Evolutionary conservation across 2,888 invertebrate genomes (phyloP).

Genomic region (Ormyrus pomaceus): DNA sequence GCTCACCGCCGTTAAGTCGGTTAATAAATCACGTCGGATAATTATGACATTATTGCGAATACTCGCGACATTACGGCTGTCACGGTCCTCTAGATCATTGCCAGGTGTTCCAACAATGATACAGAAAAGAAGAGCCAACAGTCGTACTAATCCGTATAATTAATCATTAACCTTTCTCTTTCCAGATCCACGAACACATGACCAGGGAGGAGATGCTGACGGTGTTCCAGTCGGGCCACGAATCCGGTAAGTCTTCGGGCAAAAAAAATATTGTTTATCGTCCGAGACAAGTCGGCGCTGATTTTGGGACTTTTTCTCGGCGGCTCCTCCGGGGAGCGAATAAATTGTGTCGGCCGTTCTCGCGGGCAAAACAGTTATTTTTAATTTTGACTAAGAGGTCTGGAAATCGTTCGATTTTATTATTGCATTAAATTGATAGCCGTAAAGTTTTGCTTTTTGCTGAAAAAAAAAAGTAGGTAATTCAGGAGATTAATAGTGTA

Average conservation of each 20-base stretch:
- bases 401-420: background rate
- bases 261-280: slow-evolving; percentile 43
- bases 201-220: slow-evolving; percentile 87
- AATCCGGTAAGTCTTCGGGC: slow-evolving; percentile 78
- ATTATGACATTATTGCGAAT: slow-evolving; percentile 21
- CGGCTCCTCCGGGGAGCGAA: no score
- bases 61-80: background rate
- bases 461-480: no score
- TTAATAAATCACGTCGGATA: slow-evolving; percentile 1
- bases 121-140: background rate
- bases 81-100: slow-evolving; percentile 11
- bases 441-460: no score
- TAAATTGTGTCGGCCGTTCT: background rate
- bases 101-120: slow-evolving; percentile 21
- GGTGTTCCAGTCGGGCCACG: slow-evolving; percentile 89
- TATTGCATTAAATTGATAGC: background rate
- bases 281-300: slow-evolving; percentile 37
- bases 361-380: no score
- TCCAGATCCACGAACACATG: slow-evolving; percentile 94
- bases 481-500: no score
- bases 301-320: background rate
- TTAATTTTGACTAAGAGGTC: no score
- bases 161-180: slow-evolving; percentile 17
- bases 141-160: slow-evolving; percentile 15
- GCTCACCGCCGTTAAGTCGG: background rate